phyloP scores from a whole-genome alignment of 1,140 invertebrate genomes.

The Brachystomella parvula region DNA sequence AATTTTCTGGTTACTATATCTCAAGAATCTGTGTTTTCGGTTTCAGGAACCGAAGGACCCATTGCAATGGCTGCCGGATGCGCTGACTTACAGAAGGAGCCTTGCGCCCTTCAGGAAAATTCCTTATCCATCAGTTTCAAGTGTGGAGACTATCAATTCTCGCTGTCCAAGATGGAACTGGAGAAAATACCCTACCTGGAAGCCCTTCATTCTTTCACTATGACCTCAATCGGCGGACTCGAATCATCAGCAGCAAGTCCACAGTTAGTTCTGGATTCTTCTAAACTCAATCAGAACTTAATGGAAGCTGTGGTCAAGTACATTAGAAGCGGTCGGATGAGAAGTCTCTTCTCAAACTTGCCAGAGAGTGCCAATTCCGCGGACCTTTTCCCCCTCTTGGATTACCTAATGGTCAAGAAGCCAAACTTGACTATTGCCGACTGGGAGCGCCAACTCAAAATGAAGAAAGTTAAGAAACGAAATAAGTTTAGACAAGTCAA shows the following conservation, averaged over 20 bases:
- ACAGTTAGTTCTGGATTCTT: not conserved
- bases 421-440: not conserved
- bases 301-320: not conserved
- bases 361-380: not conserved
- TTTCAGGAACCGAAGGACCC: no score
- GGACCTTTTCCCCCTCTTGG: not conserved
- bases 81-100: no score
- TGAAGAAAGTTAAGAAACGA: not conserved
- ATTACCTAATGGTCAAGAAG: not conserved
- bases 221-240: not conserved
- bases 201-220: no score
- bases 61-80: no score
- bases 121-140: not conserved
- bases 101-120: no score
- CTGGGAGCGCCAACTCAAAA: not conserved
- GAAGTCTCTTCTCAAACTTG: not conserved
- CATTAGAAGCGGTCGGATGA: not conserved
- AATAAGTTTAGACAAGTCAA: not conserved
- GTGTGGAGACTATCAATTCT: not conserved
- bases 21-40: no score
- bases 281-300: not conserved
- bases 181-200: not conserved
- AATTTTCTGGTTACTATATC: no score
- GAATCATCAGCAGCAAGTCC: not conserved
- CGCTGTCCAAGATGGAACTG: not conserved